phyloP scores from a whole-genome alignment of 2,797 vertebrate genomes.

The Sternotherus odoratus region DNA sequence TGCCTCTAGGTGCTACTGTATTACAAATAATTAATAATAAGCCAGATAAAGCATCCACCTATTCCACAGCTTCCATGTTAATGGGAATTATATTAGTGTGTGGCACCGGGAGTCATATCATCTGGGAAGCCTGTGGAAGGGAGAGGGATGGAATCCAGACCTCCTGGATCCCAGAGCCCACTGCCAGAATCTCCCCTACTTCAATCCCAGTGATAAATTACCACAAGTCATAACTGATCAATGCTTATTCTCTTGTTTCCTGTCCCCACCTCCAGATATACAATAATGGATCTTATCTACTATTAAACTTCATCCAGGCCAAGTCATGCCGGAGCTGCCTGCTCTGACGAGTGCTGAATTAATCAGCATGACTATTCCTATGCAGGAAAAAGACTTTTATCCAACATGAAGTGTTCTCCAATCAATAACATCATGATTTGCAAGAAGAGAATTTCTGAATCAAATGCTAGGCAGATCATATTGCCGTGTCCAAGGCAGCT shows the following conservation, averaged over 20 bases:
- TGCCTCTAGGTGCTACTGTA: not conserved
- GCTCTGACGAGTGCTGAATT: not conserved
- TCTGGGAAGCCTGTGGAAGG: not conserved
- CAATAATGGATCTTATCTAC: not conserved
- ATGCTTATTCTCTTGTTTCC: not conserved
- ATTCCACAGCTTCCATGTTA: not conserved
- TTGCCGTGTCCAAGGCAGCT: not conserved
- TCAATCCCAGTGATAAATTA: not conserved
- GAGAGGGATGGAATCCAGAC: not conserved
- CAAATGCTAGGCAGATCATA: not conserved
- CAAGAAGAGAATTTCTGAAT: not conserved
- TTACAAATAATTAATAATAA: not conserved
- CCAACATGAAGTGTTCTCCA: not conserved
- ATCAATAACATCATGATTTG: not conserved
- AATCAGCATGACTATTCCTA: not conserved
- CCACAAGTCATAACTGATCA: not conserved
- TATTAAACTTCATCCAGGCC: not conserved
- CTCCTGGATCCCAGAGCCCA: not conserved
- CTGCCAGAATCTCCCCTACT: not conserved
- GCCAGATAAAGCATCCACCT: not conserved
- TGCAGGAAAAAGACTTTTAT: not conserved
- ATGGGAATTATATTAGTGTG: not conserved
- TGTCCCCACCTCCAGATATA: not conserved
- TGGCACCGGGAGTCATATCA: not conserved
- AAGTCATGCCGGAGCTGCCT: not conserved